A percentile compares a stretch with the other conserved stretches of the same genome.
Evolutionary conservation across 2,797 vertebrate genomes (phyloP).

Genomic region (Macrochelys suwanniensis): DNA sequence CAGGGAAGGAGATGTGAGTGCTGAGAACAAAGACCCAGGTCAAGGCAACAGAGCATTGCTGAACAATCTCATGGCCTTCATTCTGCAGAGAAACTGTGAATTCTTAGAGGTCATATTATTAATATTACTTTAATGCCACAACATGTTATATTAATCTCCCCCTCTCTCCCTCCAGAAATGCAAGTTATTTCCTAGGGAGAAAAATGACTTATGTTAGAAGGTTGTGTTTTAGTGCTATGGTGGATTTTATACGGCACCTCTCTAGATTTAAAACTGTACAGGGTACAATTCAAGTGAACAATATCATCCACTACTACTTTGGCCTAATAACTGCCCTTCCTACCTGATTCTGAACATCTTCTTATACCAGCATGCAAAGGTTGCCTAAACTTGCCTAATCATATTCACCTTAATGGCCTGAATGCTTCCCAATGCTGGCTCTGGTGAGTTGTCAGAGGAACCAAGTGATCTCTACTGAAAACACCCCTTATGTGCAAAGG

Average conservation of each 20-base stretch:
- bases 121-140: accelerated
- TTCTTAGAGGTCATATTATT: background rate
- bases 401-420: constrained; percentile 7
- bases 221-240: background rate
- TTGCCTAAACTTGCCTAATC: constrained; percentile 26
- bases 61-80: background rate
- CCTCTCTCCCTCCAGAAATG: background rate
- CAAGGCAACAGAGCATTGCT: background rate
- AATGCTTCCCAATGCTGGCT: background rate
- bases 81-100: background rate
- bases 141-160: background rate
- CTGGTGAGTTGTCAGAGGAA: constrained; percentile 24
- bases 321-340: background rate
- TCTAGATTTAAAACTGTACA: constrained; percentile 27
- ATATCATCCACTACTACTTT: constrained; percentile 53
- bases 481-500: background rate
- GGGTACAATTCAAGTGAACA: constrained; percentile 32
- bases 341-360: constrained; percentile 6
- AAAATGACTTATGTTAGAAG: background rate
- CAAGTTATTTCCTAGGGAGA: background rate
- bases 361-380: background rate
- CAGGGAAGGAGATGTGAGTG: background rate
- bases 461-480: background rate
- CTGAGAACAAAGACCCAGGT: constrained; percentile 14
- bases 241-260: background rate